These are phyloP conservation scores for Paraescarpia echinospica DNA, from an alignment of 1,140 invertebrate species.

Conservation along the genomic window DNA sequence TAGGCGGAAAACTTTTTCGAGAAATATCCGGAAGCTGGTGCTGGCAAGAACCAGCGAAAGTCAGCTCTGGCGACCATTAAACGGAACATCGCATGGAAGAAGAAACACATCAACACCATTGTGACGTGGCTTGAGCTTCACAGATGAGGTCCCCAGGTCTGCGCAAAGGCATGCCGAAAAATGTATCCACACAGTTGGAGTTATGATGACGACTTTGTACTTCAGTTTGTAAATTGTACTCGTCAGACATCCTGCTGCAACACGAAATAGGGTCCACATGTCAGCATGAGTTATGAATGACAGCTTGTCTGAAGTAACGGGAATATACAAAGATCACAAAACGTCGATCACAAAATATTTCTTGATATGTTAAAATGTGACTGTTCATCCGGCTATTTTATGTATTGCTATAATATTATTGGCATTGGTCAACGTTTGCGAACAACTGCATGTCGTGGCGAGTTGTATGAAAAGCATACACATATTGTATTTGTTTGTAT, in stretches of 20 bases:
- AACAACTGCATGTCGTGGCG: too few relatives aligned
- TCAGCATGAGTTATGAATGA: not conserved
- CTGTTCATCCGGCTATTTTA: too few relatives aligned
- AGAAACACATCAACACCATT: not conserved
- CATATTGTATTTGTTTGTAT: too few relatives aligned
- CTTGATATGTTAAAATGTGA: too few relatives aligned
- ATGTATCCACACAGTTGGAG: not conserved
- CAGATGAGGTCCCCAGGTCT: not conserved
- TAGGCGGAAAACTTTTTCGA: not conserved
- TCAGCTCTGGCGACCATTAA: not conserved
- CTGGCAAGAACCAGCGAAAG: not conserved
- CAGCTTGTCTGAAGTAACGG: not conserved
- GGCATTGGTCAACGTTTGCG: too few relatives aligned
- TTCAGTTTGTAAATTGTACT: not conserved
- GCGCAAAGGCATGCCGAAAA: not conserved
- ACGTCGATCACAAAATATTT: not conserved
- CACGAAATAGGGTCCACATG: not conserved
- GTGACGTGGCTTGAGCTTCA: not conserved
- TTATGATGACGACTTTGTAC: not conserved
- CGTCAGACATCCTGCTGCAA: not conserved
- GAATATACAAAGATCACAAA: not conserved
- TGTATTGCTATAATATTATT: too few relatives aligned
- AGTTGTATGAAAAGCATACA: too few relatives aligned
- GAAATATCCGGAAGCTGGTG: not conserved
- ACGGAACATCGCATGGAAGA: not conserved